These are phyloP conservation scores for Chiloscyllium plagiosum DNA, from an alignment of 2,113 vertebrate genomes.

Conservation along the genomic window DNA sequence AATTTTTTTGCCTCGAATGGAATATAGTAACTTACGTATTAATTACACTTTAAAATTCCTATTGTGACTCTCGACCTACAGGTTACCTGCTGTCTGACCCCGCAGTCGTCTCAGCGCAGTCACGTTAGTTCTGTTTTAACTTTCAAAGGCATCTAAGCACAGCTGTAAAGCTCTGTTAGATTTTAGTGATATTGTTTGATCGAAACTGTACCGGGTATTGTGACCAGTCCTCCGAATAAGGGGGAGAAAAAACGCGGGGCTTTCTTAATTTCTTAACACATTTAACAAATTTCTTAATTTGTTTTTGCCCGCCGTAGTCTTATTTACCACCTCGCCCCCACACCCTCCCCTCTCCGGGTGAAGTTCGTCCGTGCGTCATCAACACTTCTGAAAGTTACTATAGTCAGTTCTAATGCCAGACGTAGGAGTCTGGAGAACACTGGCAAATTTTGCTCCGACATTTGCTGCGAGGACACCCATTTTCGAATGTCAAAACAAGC, in stretches of 20 bases:
- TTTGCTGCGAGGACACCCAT: neutral
- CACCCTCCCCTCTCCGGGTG: neutral
- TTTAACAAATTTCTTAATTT: neutral
- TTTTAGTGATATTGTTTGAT: neutral
- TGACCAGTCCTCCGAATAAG: neutral
- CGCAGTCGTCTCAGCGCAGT: neutral
- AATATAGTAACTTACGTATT: neutral
- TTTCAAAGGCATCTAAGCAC: neutral
- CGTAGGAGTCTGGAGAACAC: neutral
- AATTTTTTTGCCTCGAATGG: neutral
- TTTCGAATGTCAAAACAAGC: neutral
- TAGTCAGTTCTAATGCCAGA: neutral
- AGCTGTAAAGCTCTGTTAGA: too few relatives aligned
- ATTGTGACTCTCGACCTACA: neutral
- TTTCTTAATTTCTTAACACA: too few relatives aligned
- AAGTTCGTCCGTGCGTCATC: neutral
- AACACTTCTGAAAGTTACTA: neutral
- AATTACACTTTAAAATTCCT: neutral
- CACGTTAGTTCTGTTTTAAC: neutral
- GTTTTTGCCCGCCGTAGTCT: neutral
- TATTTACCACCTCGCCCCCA: neutral
- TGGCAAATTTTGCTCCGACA: neutral
- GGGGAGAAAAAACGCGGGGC: too few relatives aligned
- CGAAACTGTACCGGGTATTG: neutral
- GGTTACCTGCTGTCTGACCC: constrained; percentile 14